Evolutionary conservation across 2,888 invertebrate species (phyloP).

Genomic region (Xestia c-nigrum): DNA sequence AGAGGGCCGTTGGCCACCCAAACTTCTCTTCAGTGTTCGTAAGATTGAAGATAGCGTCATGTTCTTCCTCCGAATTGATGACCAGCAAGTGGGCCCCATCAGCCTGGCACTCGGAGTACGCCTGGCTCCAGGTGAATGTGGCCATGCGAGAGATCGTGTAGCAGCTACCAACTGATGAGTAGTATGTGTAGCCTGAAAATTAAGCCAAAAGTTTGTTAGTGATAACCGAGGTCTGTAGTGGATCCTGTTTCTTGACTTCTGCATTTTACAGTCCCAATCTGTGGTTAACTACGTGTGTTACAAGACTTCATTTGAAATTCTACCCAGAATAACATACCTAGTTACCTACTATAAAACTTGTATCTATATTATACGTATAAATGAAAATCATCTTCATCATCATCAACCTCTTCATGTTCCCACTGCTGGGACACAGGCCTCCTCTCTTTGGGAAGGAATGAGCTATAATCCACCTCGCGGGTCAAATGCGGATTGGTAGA

Average conservation of each 20-base stretch:
- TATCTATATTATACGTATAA: no score
- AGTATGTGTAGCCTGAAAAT: slow-evolving; percentile 74
- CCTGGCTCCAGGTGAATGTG: slow-evolving; percentile 79
- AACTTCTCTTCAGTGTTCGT: slow-evolving; percentile 58
- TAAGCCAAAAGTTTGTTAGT: background rate
- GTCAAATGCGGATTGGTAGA: no score
- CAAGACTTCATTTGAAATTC: background rate
- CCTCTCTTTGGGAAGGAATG: no score
- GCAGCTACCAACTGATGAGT: slow-evolving; percentile 76
- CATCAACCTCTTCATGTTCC: no score
- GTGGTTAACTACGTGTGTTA: no score
- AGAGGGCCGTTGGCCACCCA: slow-evolving; percentile 45
- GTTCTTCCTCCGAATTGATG: slow-evolving; percentile 78
- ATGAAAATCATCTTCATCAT: no score
- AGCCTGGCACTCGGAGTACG: slow-evolving; percentile 77
- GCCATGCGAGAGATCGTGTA: slow-evolving; percentile 74
- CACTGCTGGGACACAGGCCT: no score
- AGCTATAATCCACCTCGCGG: no score
- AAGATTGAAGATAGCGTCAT: slow-evolving; percentile 69
- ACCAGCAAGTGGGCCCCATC: slow-evolving; percentile 79
- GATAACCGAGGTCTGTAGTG: background rate
- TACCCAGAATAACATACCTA: no score
- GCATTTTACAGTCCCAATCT: no score
- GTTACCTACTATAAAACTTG: no score
- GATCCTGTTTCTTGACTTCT: no score